phyloP scores from a whole-genome alignment of 2,113 vertebrate species.

The Campylomormyrus numenius region DNA sequence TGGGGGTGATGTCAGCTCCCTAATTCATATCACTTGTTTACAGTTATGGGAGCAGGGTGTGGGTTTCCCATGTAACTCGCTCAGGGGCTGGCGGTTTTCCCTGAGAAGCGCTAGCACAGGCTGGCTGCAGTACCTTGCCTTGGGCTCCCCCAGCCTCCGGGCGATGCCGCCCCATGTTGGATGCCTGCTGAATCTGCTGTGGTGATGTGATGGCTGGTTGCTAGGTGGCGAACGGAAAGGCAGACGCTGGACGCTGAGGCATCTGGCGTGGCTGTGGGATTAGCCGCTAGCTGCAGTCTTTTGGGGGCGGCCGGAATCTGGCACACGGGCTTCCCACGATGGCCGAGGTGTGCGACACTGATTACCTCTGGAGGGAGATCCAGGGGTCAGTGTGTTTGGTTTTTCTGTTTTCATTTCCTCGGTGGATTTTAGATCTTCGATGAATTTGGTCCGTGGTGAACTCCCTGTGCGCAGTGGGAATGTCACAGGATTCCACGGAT shows the following conservation, averaged over 20 bases:
- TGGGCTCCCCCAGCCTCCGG: neutral
- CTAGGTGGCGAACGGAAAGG: neutral
- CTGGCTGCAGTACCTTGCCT: neutral
- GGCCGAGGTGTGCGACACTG: conserved; percentile 45
- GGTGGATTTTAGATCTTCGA: neutral
- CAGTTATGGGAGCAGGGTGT: conserved; percentile 39
- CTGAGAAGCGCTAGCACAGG: neutral
- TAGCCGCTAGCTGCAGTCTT: neutral
- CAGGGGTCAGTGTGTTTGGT: conserved; percentile 57
- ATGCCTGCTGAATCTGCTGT: conserved; percentile 37
- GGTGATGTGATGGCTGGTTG: conserved; percentile 26
- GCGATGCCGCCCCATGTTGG: neutral
- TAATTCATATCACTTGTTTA: conserved; percentile 62
- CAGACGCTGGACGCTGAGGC: neutral
- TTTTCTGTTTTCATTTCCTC: neutral
- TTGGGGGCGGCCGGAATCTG: conserved; percentile 12
- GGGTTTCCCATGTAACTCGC: conserved; percentile 14
- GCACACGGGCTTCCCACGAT: conserved; percentile 34
- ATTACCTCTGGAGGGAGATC: conserved; percentile 62
- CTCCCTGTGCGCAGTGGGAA: neutral
- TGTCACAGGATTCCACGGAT: neutral
- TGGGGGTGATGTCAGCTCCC: neutral
- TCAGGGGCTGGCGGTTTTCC: neutral
- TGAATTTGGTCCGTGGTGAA: neutral
- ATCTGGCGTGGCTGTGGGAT: neutral